phyloP scores from a whole-genome alignment of 2,113 vertebrate species.

The Cisticola juncidis region DNA sequence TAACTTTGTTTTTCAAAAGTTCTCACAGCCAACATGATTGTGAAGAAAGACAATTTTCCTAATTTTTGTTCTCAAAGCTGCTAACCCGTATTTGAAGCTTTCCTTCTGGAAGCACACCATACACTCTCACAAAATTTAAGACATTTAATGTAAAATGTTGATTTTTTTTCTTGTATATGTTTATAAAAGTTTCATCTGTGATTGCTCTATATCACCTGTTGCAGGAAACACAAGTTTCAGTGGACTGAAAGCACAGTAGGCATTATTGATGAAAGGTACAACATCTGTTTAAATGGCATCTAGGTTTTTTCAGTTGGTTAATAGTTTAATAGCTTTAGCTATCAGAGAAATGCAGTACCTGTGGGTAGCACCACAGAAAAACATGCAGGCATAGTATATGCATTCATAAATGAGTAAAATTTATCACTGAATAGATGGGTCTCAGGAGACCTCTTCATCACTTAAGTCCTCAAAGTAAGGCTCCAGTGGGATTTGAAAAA shows the following conservation, averaged over 20 bases:
- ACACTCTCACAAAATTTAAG: neutral
- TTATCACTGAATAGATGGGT: neutral
- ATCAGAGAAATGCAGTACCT: neutral
- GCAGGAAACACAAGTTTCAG: neutral
- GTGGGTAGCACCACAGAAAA: neutral
- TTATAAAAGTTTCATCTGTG: neutral
- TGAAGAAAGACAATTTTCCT: neutral
- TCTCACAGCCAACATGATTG: neutral
- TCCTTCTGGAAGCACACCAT: neutral
- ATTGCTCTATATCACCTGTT: neutral
- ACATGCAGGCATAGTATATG: neutral
- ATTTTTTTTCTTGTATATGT: neutral
- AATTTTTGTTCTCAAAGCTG: neutral
- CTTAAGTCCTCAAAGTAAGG: neutral
- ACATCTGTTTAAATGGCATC: neutral
- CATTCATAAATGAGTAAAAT: neutral
- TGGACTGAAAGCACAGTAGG: neutral
- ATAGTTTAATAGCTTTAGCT: neutral
- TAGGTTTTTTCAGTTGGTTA: neutral
- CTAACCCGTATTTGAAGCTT: neutral
- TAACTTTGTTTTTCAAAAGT: neutral
- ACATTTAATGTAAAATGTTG: neutral
- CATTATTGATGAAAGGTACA: neutral
- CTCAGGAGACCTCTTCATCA: neutral
- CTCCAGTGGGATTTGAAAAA: constrained; percentile 2